A percentile compares a stretch with the other conserved stretches of the same genome.
Evolutionary conservation across 2,797 vertebrate genomes (phyloP).

Genomic region (Enteromius anoplus): DNA sequence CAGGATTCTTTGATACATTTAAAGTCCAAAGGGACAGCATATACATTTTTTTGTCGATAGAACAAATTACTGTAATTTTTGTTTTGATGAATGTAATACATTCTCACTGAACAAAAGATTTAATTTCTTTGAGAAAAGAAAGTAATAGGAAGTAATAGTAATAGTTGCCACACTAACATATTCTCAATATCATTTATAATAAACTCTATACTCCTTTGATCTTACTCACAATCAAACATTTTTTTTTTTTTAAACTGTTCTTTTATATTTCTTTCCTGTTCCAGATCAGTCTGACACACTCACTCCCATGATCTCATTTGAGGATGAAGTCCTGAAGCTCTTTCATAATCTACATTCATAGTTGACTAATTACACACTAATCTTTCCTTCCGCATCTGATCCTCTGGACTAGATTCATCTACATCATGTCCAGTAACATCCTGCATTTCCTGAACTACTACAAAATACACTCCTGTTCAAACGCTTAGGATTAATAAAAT

Average conservation of each 20-base stretch:
- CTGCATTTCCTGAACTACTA: slow-evolving; percentile 4
- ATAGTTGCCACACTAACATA: background rate
- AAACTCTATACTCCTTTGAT: background rate
- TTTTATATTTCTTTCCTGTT: background rate
- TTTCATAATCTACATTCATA: slow-evolving; percentile 10
- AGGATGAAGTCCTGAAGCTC: slow-evolving; percentile 6
- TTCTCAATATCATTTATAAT: background rate
- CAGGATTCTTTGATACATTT: background rate
- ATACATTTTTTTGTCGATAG: no score
- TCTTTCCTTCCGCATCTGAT: background rate
- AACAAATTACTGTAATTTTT: background rate
- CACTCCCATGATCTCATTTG: background rate
- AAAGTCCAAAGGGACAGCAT: background rate
- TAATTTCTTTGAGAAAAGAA: background rate
- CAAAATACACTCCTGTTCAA: background rate
- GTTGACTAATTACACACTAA: slow-evolving; percentile 18
- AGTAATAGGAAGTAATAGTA: background rate
- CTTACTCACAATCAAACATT: background rate
- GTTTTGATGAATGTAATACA: background rate
- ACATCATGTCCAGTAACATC: background rate
- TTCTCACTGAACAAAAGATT: background rate
- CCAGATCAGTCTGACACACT: background rate
- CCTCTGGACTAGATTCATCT: slow-evolving; percentile 9
- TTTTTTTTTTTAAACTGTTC: background rate
- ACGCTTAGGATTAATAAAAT: background rate